Base-by-base conservation (phyloP, 2,113 vertebrate species). In the Coptodon bakossiorum region DNA sequence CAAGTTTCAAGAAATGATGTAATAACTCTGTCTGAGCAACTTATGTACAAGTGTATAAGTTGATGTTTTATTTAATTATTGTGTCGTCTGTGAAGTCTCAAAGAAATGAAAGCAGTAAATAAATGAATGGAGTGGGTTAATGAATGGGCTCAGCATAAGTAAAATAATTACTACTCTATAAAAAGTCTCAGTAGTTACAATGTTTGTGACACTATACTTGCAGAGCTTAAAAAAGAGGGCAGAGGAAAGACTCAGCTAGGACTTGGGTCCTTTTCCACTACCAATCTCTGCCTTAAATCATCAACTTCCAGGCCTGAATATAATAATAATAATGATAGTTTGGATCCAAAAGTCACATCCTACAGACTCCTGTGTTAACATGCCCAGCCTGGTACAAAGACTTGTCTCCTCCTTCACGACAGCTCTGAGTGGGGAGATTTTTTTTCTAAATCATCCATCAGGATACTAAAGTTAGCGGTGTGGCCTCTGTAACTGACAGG, bases 381-480 rank as follows among this genome's bases (percentile, higher is more conserved):
- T 66, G 34, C 10, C 19, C 61, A 38, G 19, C 34, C 61, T 66
- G 61, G 34, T 13, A 66, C 19, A 66, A 66, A 66, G 61, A 38
- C 17, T 2, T 38, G 34, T 66, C 6, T 66, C 34, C 19, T 38
- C 17, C 40, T 66, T 66, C 61, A 38, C 3, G 16, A 38, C 17
- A 66, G 12, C 61, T 66, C 61, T 66, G 17, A 66, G 0, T 12
- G 31, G 61, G 31, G 6, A 63, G 27, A 36, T 34, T 19, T 36
- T 66, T 16, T 66, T 66, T 13, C 61, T 38, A 66, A 22, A 66
- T 66, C 17, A n/a, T 66, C 61, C 10, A 38, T 38, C 34, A 22
- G 38, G 10, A 22, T 22, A 8, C 34, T 2, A 36, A 38, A 38
- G 19, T 66, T 38, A 66, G 34, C 3, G 1, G 0, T 22, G 34